These are phyloP conservation scores for Apoderus coryli DNA, from an alignment of 2,888 invertebrate genomes.

Conservation along the genomic window DNA sequence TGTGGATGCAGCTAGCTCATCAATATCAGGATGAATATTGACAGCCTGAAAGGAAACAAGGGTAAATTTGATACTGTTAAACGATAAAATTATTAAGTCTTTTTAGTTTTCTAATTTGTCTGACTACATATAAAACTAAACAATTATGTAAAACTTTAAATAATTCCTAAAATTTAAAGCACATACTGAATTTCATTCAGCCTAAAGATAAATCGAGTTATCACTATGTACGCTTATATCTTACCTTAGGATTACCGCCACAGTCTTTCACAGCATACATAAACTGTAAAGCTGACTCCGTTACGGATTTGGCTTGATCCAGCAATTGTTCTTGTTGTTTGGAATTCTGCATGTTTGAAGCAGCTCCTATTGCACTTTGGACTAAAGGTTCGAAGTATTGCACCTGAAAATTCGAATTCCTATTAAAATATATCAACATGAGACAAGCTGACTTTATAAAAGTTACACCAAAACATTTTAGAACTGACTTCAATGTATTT, in stretches of 20 bases:
- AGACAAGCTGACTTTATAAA: too few relatives aligned
- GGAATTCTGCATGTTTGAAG: conserved; percentile 78
- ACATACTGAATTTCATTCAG: background rate
- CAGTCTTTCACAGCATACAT: conserved; percentile 74
- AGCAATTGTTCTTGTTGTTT: conserved; percentile 74
- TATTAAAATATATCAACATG: too few relatives aligned
- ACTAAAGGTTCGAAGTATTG: conserved; percentile 79
- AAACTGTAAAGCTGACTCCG: conserved; percentile 81
- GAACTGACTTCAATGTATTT: too few relatives aligned
- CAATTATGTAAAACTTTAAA: conserved; percentile 2
- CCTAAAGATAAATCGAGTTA: background rate
- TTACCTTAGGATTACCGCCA: conserved; percentile 81
- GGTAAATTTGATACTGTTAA: too few relatives aligned
- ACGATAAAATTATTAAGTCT: too few relatives aligned
- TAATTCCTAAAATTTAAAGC: background rate
- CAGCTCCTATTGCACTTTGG: conserved; percentile 69
- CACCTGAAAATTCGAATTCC: too few relatives aligned
- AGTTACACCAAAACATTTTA: too few relatives aligned
- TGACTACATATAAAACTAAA: too few relatives aligned
- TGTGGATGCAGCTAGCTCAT: conserved; percentile 62
- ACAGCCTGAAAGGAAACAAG: conserved; percentile 58
- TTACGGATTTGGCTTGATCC: conserved; percentile 86
- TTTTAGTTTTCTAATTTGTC: too few relatives aligned
- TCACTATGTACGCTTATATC: too few relatives aligned
- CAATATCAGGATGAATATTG: conserved; percentile 67